Evolutionary conservation across 2,113 vertebrate genomes (phyloP).

Genomic region (Cranoglanis bouderius): DNA sequence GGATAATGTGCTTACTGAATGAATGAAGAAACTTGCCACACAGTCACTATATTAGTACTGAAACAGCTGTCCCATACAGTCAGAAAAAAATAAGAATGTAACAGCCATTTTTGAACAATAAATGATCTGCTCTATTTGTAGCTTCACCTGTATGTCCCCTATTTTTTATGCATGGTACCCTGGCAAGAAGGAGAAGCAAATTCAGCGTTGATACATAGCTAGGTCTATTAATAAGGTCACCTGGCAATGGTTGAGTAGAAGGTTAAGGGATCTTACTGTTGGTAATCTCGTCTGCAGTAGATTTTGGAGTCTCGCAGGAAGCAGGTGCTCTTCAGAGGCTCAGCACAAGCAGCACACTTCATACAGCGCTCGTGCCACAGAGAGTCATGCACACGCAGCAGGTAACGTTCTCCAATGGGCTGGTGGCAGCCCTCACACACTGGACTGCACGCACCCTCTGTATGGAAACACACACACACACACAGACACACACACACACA

Average conservation of each 20-base stretch:
- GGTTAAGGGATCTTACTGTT: constrained; percentile 79
- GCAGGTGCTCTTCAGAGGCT: constrained; percentile 87
- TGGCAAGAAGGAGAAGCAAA: neutral
- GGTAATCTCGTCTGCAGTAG: constrained; percentile 92
- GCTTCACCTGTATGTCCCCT: neutral
- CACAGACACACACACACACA: neutral
- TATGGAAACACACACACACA: neutral
- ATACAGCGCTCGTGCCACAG: constrained; percentile 96
- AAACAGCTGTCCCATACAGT: neutral
- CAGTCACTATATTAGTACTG: neutral
- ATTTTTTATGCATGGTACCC: neutral
- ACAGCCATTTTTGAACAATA: neutral
- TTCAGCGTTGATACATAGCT: neutral
- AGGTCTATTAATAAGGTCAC: neutral
- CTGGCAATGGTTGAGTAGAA: neutral
- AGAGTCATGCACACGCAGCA: constrained; percentile 88
- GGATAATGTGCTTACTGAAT: neutral
- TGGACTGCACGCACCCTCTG: constrained; percentile 75
- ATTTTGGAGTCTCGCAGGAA: constrained; percentile 91
- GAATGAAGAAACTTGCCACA: neutral
- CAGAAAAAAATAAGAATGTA: neutral
- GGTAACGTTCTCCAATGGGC: constrained; percentile 87
- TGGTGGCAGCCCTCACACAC: constrained; percentile 90
- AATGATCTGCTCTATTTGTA: neutral
- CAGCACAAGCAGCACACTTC: constrained; percentile 85